Base-by-base conservation (phyloP, 2,888 invertebrate species). In the Dicycla oo region DNA sequence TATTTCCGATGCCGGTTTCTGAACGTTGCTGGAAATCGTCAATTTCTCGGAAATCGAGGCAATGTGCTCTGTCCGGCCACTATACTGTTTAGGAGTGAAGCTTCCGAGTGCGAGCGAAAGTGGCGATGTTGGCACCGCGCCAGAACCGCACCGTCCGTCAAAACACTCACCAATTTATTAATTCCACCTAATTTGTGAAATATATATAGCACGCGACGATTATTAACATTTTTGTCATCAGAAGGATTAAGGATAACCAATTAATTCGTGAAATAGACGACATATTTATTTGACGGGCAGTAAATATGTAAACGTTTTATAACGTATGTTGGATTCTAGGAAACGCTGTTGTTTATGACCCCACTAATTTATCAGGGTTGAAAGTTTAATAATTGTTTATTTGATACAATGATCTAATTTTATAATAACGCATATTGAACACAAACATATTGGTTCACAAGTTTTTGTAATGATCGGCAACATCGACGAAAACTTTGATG, bases 141-240 rank as follows among this genome's bases (percentile, higher is more conserved):
- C 94, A 95, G 88, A 85, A 57, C 72, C 77, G 68, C 85, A 82
- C 84, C 81, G 87, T 88, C 88, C 89, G 90, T 93, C 92, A 92
- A 91, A 92, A 90, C 85, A 85, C 86, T 87, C 87, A 89, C 86
- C 88, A 92, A 94, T 93, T 92, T 94, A 94, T 94, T 92, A 92
- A 93, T 90, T 91, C 90, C 88, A 88, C 82, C 91, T 93, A 93
- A 94, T 93, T 93, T 91, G 91, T 91, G 90, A 90, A 92, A 89
- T 91, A 93, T 93, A 93, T 93, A 92, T 92, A 90, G 89, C 88
- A 86, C 84, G 47, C 60, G 51, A 43, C 69, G 89, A 91, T 92
- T 93, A 95, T 94, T 93, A 93, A 93, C 91, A 90, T 92, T 93
- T 94, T 91, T 92, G 93, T 94, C 94, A 92, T 91, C 94, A 89